Evolutionary conservation across 2,888 invertebrate genomes (phyloP), one percentile per base, ranked within the genome.

Genomic region (Eupithecia vulgata): DNA sequence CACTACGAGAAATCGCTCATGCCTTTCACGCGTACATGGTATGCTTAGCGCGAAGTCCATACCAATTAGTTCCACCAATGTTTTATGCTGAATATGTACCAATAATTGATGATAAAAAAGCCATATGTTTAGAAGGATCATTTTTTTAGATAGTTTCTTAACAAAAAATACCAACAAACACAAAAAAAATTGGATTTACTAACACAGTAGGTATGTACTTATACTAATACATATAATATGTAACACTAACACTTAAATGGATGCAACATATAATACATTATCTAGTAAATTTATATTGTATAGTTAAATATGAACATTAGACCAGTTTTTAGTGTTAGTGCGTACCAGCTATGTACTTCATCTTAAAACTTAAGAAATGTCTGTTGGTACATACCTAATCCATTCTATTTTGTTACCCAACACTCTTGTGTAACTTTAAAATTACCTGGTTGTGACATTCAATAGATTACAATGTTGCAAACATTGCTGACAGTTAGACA

Each of bases 1-100:
- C 57, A 21, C 64, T 57, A 52, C 67, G 21, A 73, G 65, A 35
- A 61, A 70, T 25, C 61, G 76, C 30, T 35, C 68, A 78, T 73
- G 76, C 78, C 77, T 80, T 78, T 77, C 74, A 81, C 76, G 78
- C 69, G 68, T 75, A 59, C 68, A 74, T 59, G 64, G 70, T 57
- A 67, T 73, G 72, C 37, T 42, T 76, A 67, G 62, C 68, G 13
- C 64, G 69, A 75, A 79, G 72, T 76, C 65, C 72, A 73, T 75
- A 76, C 15, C 17, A 72, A 75, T 76, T 73, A 72, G 45, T 61
- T 66, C 17, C 35, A 37, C 37, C 34, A n/a, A 10, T 64, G 34
- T 30, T 21, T n/a, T 37, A 4, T n/a, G n/a, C n/a, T 34, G 35
- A n/a, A 1, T n/a, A 37, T 17, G 17, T 64, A 21, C n/a, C 3